Conservation (phyloP, 2,113 vertebrate species). For the Tachysurus vachellii region DNA sequence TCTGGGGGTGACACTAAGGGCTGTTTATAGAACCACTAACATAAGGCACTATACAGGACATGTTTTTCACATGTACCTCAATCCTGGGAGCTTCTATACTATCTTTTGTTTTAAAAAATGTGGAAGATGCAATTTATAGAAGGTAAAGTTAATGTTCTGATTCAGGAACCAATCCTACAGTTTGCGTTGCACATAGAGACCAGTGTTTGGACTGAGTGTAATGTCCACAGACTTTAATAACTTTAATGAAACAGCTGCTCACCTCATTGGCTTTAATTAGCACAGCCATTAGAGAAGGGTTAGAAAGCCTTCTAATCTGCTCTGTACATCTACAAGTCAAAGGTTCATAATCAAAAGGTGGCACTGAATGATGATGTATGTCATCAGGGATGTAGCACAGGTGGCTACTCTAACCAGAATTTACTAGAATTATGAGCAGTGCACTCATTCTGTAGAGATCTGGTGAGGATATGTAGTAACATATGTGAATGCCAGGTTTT, state of each 20-base stretch:
- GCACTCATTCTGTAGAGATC: neutral
- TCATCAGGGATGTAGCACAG: slow-evolving; percentile 20
- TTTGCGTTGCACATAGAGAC: neutral
- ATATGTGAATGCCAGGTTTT: neutral
- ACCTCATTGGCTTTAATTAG: slow-evolving; percentile 44
- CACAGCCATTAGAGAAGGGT: slow-evolving; percentile 18
- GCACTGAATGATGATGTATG: slow-evolving; percentile 26
- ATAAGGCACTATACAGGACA: neutral
- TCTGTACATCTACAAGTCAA: slow-evolving; percentile 23
- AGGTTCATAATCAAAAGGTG: slow-evolving; percentile 20
- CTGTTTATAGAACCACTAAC: neutral
- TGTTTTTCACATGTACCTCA: neutral
- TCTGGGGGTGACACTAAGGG: neutral
- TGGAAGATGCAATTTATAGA: neutral
- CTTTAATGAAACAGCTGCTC: slow-evolving; percentile 40
- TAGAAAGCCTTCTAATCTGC: slow-evolving; percentile 36
- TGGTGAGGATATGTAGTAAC: neutral
- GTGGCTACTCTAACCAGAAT: neutral
- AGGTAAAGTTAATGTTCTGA: neutral
- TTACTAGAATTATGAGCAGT: neutral
- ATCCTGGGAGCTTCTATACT: neutral
- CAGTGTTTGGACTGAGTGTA: slow-evolving; percentile 11
- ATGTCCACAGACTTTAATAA: slow-evolving; percentile 37
- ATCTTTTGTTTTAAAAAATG: neutral
- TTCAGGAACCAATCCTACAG: neutral